Conservation (phyloP, 2,888 invertebrate species). For the Diadegma fenestrale region DNA sequence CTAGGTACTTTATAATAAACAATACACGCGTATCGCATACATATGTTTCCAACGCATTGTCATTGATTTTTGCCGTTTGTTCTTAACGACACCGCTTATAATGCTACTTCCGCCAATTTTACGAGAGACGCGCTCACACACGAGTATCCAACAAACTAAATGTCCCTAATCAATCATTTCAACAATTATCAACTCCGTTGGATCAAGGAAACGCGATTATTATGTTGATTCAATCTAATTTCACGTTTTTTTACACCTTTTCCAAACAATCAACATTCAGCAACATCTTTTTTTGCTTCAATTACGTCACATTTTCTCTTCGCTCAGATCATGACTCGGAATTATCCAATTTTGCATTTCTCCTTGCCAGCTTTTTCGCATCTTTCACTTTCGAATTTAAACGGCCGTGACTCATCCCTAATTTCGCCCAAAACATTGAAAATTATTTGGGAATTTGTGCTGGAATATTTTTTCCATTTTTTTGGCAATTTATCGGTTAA, state of each 20-base stretch:
- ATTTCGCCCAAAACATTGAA: background rate
- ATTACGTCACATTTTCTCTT: background rate
- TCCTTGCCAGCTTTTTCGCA: background rate
- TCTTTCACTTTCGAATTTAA: background rate
- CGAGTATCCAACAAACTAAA: conserved; percentile 11
- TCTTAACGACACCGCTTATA: conserved; percentile 82
- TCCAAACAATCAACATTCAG: conserved; percentile 16
- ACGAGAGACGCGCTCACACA: conserved; percentile 39
- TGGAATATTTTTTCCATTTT: background rate
- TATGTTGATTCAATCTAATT: background rate
- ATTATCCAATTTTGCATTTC: background rate
- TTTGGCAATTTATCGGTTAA: background rate
- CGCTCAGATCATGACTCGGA: background rate
- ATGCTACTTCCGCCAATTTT: conserved; percentile 71
- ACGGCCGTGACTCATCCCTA: background rate
- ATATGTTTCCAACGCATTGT: conserved; percentile 82
- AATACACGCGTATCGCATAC: conserved; percentile 82
- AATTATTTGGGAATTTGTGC: background rate
- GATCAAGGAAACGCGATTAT: conserved; percentile 30
- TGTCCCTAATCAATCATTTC: background rate
- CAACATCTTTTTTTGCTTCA: background rate
- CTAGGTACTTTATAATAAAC: conserved; percentile 83
- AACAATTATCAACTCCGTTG: conserved; percentile 37
- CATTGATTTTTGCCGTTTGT: conserved; percentile 84
- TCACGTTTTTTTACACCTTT: conserved; percentile 6